Conservation (phyloP, 2,888 invertebrate genomes). For the Coremacera marginata region DNA sequence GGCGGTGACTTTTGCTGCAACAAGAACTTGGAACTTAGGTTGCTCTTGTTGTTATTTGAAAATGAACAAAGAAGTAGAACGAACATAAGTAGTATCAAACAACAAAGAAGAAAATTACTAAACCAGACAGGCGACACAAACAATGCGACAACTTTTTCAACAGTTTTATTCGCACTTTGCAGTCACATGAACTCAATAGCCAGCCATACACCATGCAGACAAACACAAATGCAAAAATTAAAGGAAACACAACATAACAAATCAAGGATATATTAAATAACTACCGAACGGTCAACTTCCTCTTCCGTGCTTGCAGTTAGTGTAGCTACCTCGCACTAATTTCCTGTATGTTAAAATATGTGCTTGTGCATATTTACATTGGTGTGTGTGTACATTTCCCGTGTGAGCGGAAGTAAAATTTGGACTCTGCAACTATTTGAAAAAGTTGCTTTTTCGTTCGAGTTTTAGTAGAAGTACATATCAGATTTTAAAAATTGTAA, state of each 20-base stretch:
- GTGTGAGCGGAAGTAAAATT: slow-evolving; percentile 33
- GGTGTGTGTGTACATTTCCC: slow-evolving; percentile 19
- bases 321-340: too few species aligned
- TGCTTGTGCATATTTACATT: not conserved
- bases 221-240: slow-evolving; percentile 38
- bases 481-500: not conserved
- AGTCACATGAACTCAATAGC: slow-evolving; percentile 4
- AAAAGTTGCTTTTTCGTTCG: not conserved
- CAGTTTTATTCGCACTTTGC: slow-evolving; percentile 30
- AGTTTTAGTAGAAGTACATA: not conserved
- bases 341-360: not conserved
- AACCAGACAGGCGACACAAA: slow-evolving; percentile 42
- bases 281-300: slow-evolving; percentile 58
- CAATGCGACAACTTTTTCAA: slow-evolving; percentile 44
- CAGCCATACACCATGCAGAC: not conserved
- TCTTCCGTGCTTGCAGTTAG: slow-evolving; percentile 51
- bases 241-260: slow-evolving; percentile 60
- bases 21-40: not conserved
- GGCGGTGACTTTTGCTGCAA: not conserved
- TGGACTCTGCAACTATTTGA: not conserved
- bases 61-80: not conserved
- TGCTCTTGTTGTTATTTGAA: not conserved
- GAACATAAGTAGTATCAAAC: slow-evolving; percentile 10
- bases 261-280: slow-evolving; percentile 64
- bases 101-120: not conserved